Conservation (phyloP, 2,113 vertebrate species). For the Pyrgilauda ruficollis region DNA sequence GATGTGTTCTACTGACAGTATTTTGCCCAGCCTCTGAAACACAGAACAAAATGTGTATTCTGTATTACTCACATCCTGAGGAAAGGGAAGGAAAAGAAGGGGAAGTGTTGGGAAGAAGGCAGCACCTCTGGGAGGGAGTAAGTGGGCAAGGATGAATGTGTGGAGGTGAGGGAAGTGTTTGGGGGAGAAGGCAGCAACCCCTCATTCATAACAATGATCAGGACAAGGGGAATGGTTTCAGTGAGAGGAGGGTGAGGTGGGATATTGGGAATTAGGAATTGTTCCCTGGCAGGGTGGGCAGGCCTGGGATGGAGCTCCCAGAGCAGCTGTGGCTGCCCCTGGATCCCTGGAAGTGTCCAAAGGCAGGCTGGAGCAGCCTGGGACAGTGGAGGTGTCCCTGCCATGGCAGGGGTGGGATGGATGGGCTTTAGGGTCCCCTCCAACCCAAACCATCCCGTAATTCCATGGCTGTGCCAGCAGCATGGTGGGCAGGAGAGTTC, state of each 20-base stretch:
- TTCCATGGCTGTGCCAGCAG: background rate
- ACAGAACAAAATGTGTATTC: background rate
- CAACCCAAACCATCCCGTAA: background rate
- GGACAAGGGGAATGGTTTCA: background rate
- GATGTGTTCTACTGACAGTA: background rate
- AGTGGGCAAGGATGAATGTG: background rate
- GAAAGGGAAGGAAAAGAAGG: background rate
- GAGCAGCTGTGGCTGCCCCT: background rate
- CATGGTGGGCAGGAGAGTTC: background rate
- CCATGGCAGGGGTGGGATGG: background rate
- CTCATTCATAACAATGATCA: background rate
- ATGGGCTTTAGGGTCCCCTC: background rate
- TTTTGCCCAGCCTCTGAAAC: background rate
- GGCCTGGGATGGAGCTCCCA: background rate
- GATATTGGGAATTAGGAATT: background rate
- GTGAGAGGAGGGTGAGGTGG: accelerated
- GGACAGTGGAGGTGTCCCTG: background rate
- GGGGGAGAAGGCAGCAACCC: background rate
- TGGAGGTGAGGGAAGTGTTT: background rate
- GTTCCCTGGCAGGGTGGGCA: accelerated
- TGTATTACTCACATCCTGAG: background rate
- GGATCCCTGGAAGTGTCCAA: background rate
- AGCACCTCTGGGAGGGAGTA: background rate
- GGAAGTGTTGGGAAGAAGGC: background rate
- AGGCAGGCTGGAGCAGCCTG: background rate